These are phyloP conservation scores for Epinotia demarniana DNA, from an alignment of 2,888 invertebrate species.

Conservation along the genomic window DNA sequence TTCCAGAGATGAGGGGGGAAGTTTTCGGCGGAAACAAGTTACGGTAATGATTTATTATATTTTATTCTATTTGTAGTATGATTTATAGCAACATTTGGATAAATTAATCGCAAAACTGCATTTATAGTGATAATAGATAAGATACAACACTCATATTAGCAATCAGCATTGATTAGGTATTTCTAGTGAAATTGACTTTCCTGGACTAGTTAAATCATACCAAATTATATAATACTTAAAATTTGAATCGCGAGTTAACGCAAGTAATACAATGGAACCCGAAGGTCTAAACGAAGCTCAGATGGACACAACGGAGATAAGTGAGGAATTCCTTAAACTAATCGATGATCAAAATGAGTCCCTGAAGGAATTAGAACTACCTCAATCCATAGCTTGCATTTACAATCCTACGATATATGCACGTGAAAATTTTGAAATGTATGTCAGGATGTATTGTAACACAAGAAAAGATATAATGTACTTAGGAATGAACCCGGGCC, in stretches of 20 bases:
- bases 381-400: constrained; percentile 85
- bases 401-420: constrained; percentile 97
- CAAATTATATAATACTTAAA: not conserved
- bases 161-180: not conserved
- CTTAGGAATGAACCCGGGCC: too few relatives aligned
- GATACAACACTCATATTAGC: too few relatives aligned
- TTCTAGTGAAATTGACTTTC: not conserved
- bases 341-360: constrained; percentile 72
- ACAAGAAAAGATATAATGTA: constrained; percentile 89
- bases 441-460: constrained; percentile 88
- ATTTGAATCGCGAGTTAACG: not conserved
- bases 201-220: not conserved
- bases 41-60: constrained; percentile 60
- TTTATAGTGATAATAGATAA: not conserved
- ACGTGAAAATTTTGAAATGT: constrained; percentile 89
- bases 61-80: not conserved
- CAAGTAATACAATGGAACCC: constrained; percentile 53
- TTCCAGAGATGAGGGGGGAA: constrained; percentile 87
- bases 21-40: constrained; percentile 77
- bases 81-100: too few relatives aligned
- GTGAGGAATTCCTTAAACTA: constrained; percentile 66
- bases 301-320: constrained; percentile 48
- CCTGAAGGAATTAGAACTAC: constrained; percentile 78
- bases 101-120: too few relatives aligned
- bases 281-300: constrained; percentile 49